Evolutionary conservation across 2,113 vertebrate genomes (phyloP), one percentile per base, ranked within the genome.

Genomic region (Scomber scombrus): DNA sequence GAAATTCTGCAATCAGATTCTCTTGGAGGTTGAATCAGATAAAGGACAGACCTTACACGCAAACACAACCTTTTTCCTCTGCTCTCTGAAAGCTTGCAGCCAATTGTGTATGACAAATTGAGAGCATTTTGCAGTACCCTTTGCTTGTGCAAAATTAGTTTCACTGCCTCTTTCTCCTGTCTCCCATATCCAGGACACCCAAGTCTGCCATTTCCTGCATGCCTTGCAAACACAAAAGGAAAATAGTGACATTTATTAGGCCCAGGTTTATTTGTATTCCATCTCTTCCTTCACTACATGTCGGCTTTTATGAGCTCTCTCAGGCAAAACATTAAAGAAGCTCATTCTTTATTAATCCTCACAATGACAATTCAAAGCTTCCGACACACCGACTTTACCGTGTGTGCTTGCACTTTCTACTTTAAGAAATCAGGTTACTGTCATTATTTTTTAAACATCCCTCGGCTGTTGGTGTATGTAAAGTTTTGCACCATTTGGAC

Each of bases 291-390:
- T 86, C 71, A 52, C 89, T 84, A 69, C 87, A 89, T 80, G 91
- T 94, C 85, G 63, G 86, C 85, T 91, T 94, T 95, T 93, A 94
- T 93, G 91, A 91, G 92, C 90, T 92, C 85, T 85, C 88, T 93
- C 91, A 89, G 86, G 92, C 89, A 63, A 88, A 90, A 93, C 92
- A 92, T 94, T 94, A 93, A 94, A 95, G 88, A 88, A 92, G 78
- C 89, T 93, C 93, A 94, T 95, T 93, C 88, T 93, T 95, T 95
- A 95, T 94, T 95, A 94, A 95, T 94, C 90, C 65, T 80, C 83
- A 89, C 89, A 84, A 91, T 93, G 92, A 93, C 93, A 92, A 93
- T 90, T 93, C 89, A 92, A 92, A 90, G 85, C 88, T 88, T 87
- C 86, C 61, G 52, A 92, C 89, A 80, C 82, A 56, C 71, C 54